These are phyloP conservation scores for Zaprionus vittiger DNA, from an alignment of 1,140 invertebrate genomes.

Conservation along the genomic window DNA sequence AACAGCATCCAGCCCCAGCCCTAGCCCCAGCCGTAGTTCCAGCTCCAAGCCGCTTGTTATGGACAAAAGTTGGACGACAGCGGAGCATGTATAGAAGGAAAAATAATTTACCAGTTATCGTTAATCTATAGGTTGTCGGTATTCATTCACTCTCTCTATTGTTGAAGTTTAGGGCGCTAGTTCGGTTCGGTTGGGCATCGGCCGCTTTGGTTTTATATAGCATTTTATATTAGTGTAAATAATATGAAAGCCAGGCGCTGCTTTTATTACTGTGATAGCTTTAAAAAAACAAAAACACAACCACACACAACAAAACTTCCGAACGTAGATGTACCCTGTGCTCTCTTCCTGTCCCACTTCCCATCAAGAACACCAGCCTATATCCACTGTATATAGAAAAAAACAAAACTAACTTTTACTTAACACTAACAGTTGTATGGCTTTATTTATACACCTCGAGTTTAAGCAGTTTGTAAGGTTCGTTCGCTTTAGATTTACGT, in stretches of 20 bases:
- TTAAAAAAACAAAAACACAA: conserved; percentile 40
- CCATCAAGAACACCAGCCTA: conserved; percentile 8
- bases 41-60: conserved; percentile 39
- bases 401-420: conserved; percentile 30
- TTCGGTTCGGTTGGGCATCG: conserved; percentile 52
- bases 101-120: conserved; percentile 37
- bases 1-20: conserved; percentile 11
- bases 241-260: conserved; percentile 53
- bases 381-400: conserved; percentile 44
- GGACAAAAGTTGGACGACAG: conserved; percentile 47
- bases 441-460: conserved; percentile 53
- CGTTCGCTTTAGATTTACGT: conserved; percentile 38
- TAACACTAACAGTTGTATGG: conserved; percentile 44
- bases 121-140: conserved; percentile 57
- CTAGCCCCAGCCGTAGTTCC: conserved; percentile 12
- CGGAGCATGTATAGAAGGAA: conserved; percentile 45
- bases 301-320: conserved; percentile 34
- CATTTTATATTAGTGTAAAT: conserved; percentile 57
- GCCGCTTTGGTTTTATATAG: conserved; percentile 57
- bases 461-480: conserved; percentile 56
- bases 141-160: conserved; percentile 13
- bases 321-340: conserved; percentile 27
- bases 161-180: conserved; percentile 36
- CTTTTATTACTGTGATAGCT: conserved; percentile 69
- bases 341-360: not conserved